Conservation (phyloP, 2,797 vertebrate species). For the Loris lydekkerianus region DNA sequence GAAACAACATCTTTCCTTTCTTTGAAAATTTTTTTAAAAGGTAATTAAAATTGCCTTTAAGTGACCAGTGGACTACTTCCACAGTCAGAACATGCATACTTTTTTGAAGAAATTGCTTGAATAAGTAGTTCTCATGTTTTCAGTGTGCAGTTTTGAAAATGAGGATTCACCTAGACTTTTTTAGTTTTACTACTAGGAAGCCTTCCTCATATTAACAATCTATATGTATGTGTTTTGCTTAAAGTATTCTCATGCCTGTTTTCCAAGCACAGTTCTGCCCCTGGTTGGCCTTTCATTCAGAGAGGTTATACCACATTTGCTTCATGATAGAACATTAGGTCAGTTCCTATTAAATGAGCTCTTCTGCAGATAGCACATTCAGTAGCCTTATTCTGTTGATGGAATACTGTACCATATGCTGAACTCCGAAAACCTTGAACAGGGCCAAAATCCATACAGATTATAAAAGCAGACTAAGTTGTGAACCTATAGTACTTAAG, state of each 20-base stretch:
- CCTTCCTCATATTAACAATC: slow-evolving; percentile 70
- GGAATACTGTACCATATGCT: slow-evolving; percentile 80
- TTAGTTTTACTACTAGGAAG: slow-evolving; percentile 78
- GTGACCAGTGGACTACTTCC: slow-evolving; percentile 79
- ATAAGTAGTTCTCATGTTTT: slow-evolving; percentile 75
- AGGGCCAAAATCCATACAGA: slow-evolving; percentile 84
- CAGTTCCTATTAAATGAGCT: slow-evolving; percentile 89
- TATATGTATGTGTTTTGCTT: slow-evolving; percentile 67
- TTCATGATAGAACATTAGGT: slow-evolving; percentile 54
- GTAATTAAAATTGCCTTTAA: slow-evolving; percentile 76
- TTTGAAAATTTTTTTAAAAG: slow-evolving; percentile 72
- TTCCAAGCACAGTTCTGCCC: slow-evolving; percentile 79
- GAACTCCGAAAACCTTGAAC: slow-evolving; percentile 82
- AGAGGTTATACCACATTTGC: slow-evolving; percentile 35
- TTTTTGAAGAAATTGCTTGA: slow-evolving; percentile 83
- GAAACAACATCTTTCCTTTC: slow-evolving; percentile 77
- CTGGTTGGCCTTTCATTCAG: slow-evolving; percentile 68
- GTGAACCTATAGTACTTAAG: slow-evolving; percentile 87
- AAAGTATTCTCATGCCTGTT: slow-evolving; percentile 27
- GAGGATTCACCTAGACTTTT: slow-evolving; percentile 78
- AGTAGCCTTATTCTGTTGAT: slow-evolving; percentile 89
- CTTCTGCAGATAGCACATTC: slow-evolving; percentile 88
- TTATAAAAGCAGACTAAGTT: slow-evolving; percentile 86
- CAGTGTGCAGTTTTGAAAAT: slow-evolving; percentile 78
- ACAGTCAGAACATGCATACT: slow-evolving; percentile 73